Evolutionary conservation across 2,797 vertebrate genomes (phyloP).

Genomic region (Acanthurus leucopareius): DNA sequence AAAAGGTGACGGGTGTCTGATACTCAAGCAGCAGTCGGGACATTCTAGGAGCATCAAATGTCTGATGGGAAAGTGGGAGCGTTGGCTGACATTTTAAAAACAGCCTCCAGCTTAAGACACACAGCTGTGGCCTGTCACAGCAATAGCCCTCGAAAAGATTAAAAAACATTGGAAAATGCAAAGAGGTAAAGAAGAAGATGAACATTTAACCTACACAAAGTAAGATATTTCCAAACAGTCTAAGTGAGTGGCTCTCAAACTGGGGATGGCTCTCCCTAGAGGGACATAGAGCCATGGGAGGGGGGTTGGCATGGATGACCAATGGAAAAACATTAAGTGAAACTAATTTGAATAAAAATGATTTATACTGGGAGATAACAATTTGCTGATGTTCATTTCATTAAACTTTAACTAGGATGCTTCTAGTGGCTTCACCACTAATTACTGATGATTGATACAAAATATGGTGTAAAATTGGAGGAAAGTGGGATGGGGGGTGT

Average conservation of each 20-base stretch:
- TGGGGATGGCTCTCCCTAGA: too few species aligned
- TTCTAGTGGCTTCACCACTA: too few species aligned
- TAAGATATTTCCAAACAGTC: background rate
- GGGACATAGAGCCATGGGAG: too few species aligned
- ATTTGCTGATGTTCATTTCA: too few species aligned
- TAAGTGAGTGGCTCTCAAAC: background rate
- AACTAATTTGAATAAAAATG: too few species aligned
- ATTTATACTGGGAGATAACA: too few species aligned
- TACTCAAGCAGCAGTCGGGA: slow-evolving; percentile 46
- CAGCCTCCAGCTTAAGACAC: slow-evolving; percentile 32
- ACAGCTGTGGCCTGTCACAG: slow-evolving; percentile 5
- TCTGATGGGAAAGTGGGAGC: slow-evolving; percentile 48
- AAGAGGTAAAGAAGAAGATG: background rate
- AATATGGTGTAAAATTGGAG: too few species aligned
- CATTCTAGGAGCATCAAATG: slow-evolving; percentile 62
- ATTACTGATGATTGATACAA: too few species aligned
- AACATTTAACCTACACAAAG: background rate
- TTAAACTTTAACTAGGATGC: too few species aligned
- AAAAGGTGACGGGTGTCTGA: slow-evolving; percentile 31
- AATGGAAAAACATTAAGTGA: too few species aligned
- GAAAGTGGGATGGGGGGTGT: background rate
- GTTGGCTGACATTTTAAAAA: slow-evolving; percentile 67
- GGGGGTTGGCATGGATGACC: too few species aligned
- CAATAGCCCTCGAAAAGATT: slow-evolving; percentile 11
- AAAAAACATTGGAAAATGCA: slow-evolving; percentile 27